Base-by-base conservation (phyloP, 2,797 vertebrate genomes). In the Gadopsis marmoratus region DNA sequence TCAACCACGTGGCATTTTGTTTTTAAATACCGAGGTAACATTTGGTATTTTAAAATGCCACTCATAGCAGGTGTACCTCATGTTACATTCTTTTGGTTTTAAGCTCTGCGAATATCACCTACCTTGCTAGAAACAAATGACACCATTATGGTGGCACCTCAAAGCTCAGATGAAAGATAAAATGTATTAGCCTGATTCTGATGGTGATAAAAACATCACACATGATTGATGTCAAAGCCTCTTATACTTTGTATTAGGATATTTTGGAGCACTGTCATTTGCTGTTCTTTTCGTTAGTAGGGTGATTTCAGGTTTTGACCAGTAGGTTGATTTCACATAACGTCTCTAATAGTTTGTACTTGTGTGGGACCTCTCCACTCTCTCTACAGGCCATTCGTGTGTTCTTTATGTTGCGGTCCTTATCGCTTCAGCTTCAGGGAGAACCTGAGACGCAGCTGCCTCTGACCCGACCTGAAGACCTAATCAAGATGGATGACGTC, bases 401-500 rank as follows among this genome's bases (percentile, higher is more conserved):
- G 63, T 98, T 99, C 95, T 99, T 99, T 90, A 98, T 99, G 97
- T 87, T 99, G 76, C 95, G 98, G 13, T 96, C 97, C 0, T 91
- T 99, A 61, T 99, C 97, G 0, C 94, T 98, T 56, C 96, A 97
- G 68, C 96, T 99, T 56, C 95, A 91, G 83, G 94, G 92, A 13
- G 97, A 99, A 85, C 97, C 94, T 0, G 98, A 99, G 92, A 99
- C 96, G 6, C 98, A 98, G 92, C 88, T 99, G 79, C 98, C 98
- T 0, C 95, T 99, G 78, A 99, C 97, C 0, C 95, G 98, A 71
- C 95, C 98, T 0, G 97, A 98, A 82, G 97, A 98, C 88, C 95
- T 99, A 21, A 99, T 99, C 91, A 99, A 98, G 85, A 97, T 96
- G 0, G 98, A 99, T 45, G 98, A 99, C 0, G 98, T 99, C 74